phyloP scores from a whole-genome alignment of 2,797 vertebrate species.

The Tauraco hartlaubi region DNA sequence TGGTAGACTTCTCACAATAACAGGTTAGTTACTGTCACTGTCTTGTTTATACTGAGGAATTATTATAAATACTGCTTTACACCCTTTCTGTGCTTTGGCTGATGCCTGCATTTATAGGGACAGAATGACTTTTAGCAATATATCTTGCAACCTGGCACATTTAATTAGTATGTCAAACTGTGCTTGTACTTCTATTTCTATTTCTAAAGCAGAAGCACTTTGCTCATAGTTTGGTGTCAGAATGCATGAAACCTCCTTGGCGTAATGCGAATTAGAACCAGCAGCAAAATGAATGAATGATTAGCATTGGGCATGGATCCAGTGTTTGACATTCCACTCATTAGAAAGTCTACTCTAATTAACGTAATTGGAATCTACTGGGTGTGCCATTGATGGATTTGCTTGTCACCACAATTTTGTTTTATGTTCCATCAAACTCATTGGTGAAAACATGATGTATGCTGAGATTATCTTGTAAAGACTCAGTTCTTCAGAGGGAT shows the following conservation, averaged over 20 bases:
- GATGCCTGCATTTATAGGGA: constrained; percentile 6
- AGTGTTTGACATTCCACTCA: constrained; percentile 76
- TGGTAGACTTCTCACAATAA: background rate
- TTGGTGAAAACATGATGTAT: constrained; percentile 74
- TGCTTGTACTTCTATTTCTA: constrained; percentile 25
- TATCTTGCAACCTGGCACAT: constrained; percentile 14
- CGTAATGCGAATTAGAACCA: constrained; percentile 69
- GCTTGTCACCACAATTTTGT: constrained; percentile 72
- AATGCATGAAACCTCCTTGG: constrained; percentile 67
- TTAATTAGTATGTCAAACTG: constrained; percentile 68
- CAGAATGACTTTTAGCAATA: constrained; percentile 31
- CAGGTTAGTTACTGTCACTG: background rate
- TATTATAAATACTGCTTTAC: background rate
- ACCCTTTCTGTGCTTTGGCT: background rate
- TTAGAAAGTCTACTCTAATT: constrained; percentile 76
- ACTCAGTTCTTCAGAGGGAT: constrained; percentile 47
- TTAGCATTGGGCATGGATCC: constrained; percentile 75
- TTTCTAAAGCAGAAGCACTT: constrained; percentile 62
- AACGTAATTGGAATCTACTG: constrained; percentile 77
- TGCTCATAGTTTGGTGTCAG: constrained; percentile 66
- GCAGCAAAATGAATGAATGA: constrained; percentile 77
- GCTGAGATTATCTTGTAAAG: constrained; percentile 63
- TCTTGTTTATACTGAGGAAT: background rate
- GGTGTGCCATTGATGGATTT: constrained; percentile 79
- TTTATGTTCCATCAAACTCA: constrained; percentile 74